A percentile compares a stretch with the other conserved stretches of the same genome.
These are phyloP conservation scores for Eristalinus aeneus DNA, from an alignment of 2,888 invertebrate species.

Conservation along the genomic window DNA sequence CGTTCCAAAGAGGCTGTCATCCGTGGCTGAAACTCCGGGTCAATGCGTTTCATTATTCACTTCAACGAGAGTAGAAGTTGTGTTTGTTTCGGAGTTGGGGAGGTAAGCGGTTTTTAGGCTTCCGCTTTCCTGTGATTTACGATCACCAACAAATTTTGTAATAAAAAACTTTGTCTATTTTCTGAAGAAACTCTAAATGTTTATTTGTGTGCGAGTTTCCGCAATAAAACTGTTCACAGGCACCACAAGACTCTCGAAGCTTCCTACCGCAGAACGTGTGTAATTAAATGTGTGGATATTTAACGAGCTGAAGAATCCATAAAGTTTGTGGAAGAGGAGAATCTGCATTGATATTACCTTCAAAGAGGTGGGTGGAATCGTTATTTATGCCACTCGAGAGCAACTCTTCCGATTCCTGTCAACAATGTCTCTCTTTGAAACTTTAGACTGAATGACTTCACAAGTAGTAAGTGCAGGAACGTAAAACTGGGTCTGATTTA, in stretches of 20 bases:
- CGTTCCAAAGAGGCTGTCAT: background rate
- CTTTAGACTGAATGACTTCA: too few species aligned
- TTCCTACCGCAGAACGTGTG: background rate
- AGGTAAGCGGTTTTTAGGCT: background rate
- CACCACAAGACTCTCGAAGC: background rate
- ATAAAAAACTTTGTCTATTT: constrained; percentile 16
- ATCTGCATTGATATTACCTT: too few species aligned
- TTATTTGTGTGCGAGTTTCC: background rate
- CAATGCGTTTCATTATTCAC: constrained; percentile 8
- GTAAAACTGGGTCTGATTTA: too few species aligned
- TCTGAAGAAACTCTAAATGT: background rate
- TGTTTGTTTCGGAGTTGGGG: background rate
- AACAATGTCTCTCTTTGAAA: too few species aligned
- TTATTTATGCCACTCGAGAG: too few species aligned
- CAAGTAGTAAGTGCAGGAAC: too few species aligned
- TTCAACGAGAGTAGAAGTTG: background rate
- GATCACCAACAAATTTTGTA: background rate
- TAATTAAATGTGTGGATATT: background rate
- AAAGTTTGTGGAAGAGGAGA: too few species aligned
- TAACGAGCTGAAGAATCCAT: too few species aligned
- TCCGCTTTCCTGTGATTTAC: constrained; percentile 2
- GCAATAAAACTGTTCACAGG: background rate
- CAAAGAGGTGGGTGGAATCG: too few species aligned
- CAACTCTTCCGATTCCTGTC: too few species aligned
- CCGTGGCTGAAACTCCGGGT: background rate